phyloP scores from a whole-genome alignment of 1,140 invertebrate species.

The Lutraria rhynchaena region DNA sequence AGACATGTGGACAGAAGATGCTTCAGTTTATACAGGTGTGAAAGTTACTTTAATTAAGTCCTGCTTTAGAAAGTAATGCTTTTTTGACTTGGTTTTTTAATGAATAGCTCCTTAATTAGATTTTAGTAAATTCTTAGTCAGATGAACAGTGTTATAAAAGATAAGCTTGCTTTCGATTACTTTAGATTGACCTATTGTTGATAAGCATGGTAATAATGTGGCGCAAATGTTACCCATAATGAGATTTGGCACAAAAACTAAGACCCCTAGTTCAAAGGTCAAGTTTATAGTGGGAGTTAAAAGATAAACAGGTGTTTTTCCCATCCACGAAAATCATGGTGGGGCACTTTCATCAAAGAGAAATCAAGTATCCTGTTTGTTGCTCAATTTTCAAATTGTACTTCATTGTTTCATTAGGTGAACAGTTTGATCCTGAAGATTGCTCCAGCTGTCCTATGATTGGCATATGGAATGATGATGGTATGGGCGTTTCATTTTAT shows the following conservation, averaged over 20 bases:
- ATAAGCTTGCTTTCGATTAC: not conserved
- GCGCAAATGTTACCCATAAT: not conserved
- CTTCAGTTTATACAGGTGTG: not conserved
- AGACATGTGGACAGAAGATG: not conserved
- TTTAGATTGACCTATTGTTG: no score
- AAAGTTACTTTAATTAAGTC: not conserved
- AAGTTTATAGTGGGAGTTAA: not conserved
- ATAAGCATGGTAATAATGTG: no score
- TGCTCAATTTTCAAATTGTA: not conserved
- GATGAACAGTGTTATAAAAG: no score
- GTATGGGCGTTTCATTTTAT: not conserved
- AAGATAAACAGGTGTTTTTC: not conserved
- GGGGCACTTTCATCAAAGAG: not conserved
- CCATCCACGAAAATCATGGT: not conserved
- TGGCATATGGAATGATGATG: conserved; percentile 23
- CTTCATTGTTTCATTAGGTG: not conserved
- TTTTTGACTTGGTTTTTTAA: no score
- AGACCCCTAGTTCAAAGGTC: not conserved
- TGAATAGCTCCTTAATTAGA: no score
- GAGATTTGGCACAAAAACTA: not conserved
- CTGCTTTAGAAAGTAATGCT: not conserved
- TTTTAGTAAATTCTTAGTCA: no score
- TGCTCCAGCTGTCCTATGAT: not conserved
- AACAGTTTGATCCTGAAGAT: conserved; percentile 1
- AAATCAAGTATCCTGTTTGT: not conserved